These are phyloP conservation scores for Pseudotriccus pelzelni DNA, from an alignment of 2,797 vertebrate genomes.

Conservation along the genomic window DNA sequence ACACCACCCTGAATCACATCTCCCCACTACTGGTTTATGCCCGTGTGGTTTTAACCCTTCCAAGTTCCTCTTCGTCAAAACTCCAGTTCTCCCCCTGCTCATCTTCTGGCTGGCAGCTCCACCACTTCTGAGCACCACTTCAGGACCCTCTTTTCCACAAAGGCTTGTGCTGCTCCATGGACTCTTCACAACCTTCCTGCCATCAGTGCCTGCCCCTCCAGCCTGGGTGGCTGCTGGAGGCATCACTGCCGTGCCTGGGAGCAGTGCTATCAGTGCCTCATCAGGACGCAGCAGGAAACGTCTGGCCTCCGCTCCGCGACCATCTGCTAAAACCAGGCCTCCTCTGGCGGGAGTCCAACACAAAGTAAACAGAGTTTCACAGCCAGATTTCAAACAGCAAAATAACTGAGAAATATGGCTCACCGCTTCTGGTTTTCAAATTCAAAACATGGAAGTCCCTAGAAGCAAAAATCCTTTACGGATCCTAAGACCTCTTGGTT, in stretches of 20 bases:
- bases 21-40: not conserved
- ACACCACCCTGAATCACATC: not conserved
- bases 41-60: constrained; percentile 12
- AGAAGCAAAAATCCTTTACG: not conserved
- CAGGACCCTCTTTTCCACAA: not conserved
- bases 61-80: not conserved
- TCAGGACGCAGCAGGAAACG: constrained; percentile 46
- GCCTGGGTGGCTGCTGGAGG: not conserved
- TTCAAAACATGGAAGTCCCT: not conserved
- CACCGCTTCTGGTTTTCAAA: constrained; percentile 7
- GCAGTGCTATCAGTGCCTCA: not conserved
- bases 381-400: constrained; percentile 58
- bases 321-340: constrained; percentile 63
- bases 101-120: not conserved
- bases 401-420: constrained; percentile 55
- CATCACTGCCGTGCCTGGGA: not conserved
- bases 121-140: not conserved
- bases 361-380: constrained; percentile 56
- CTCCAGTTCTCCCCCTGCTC: not conserved
- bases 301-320: constrained; percentile 20
- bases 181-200: not conserved
- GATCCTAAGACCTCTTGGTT: not conserved
- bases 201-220: not conserved
- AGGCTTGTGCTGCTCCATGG: not conserved
- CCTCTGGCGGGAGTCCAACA: not conserved